Base-by-base conservation (phyloP, 1,140 invertebrate genomes). In the Solenopsis fugax region DNA sequence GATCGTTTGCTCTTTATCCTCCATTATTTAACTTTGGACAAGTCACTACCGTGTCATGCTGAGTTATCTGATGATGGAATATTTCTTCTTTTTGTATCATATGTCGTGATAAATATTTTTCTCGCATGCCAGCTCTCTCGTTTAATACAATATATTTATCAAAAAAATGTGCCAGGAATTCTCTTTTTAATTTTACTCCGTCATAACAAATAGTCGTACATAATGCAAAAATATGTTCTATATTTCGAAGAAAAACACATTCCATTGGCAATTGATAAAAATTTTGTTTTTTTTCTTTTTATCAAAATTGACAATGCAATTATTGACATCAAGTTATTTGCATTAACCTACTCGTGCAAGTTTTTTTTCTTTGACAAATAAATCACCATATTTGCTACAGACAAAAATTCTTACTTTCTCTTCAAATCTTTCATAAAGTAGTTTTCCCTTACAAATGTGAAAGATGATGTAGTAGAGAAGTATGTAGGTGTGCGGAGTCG, bases 1-100 rank as follows among this genome's bases (percentile, higher is more conserved):
- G 69, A 37, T 41, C n/a, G 69, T 60, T 82, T 73, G 69, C 69
- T 50, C 80, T 84, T 75, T 84, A 84, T 73, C 73, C 41, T 60
- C 54, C 80, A 75, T 84, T 75, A 75, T 60, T 84, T 45, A 50
- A 48, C 29, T n/a, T 45, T 29, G n/a, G 54, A 41, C 77, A 81
- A 69, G 41, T 48, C 41, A 60, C 80, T 34, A n/a, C 52, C 29
- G 16, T n/a, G 45, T 45, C 80, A 56, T 0, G 9, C 21, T 13
- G 34, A 75, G 9, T 24, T 84, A 60, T 50, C 48, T 54, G 13
- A 73, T 58, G 54, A 73, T 56, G 24, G 54, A 73, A 73, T 60
- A 78, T 78, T 65, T 18, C 16, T 45, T 48, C 18, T 62, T 75
- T 34, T 72, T 72, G 13, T 12, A 13, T 48, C 54, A 48, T 73